Evolutionary conservation across 2,888 invertebrate species (phyloP).

Genomic region (Diabrotica balteata): DNA sequence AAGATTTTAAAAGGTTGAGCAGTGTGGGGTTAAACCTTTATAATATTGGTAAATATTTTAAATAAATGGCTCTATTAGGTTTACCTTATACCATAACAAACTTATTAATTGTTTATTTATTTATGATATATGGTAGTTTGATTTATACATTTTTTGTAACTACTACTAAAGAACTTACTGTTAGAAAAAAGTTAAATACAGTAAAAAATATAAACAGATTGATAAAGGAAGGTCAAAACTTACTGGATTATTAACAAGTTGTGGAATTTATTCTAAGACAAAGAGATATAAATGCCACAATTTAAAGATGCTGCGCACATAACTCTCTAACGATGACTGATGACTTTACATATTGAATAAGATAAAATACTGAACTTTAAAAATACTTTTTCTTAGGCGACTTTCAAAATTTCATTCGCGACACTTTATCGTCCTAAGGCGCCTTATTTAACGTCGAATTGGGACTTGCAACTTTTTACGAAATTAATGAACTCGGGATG

Average conservation of each 20-base stretch:
- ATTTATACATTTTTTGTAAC: too few species aligned
- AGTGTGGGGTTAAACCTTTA: too few species aligned
- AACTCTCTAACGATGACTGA: constrained; percentile 51
- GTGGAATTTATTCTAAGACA: constrained; percentile 44
- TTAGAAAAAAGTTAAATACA: too few species aligned
- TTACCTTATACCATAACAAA: too few species aligned
- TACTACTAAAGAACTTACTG: too few species aligned
- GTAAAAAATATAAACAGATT: too few species aligned
- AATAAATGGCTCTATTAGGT: too few species aligned
- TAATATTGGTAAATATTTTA: too few species aligned
- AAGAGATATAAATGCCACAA: constrained; percentile 52
- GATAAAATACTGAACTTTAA: constrained; percentile 47
- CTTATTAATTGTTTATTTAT: too few species aligned
- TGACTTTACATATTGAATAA: constrained; percentile 50
- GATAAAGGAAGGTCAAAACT: not conserved
- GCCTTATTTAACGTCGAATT: constrained; percentile 31
- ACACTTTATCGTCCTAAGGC: constrained; percentile 31
- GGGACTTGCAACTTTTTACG: constrained; percentile 25
- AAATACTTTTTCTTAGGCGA: constrained; percentile 39
- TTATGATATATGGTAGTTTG: too few species aligned
- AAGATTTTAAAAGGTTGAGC: too few species aligned
- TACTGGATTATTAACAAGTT: constrained; percentile 7
- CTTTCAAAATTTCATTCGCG: constrained; percentile 41
- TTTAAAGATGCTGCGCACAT: constrained; percentile 48
- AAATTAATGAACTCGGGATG: constrained; percentile 22